These are phyloP conservation scores for Neoarius graeffei DNA, from an alignment of 2,113 vertebrate species.

Conservation along the genomic window DNA sequence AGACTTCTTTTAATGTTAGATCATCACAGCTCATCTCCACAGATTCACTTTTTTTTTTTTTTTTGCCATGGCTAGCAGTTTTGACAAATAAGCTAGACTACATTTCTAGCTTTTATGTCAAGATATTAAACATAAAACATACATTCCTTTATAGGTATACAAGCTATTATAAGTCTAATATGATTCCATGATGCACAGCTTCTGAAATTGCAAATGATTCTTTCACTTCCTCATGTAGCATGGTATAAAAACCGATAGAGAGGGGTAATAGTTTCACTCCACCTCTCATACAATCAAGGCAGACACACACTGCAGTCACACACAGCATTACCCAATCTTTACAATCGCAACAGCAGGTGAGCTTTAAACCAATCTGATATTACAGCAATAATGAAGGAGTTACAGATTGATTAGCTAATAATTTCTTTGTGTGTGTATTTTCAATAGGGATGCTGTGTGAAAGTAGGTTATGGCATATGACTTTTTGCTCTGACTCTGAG, in stretches of 20 bases:
- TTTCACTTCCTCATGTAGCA: slow-evolving; percentile 47
- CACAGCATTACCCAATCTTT: neutral
- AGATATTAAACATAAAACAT: neutral
- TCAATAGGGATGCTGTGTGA: slow-evolving; percentile 87
- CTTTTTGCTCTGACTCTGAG: slow-evolving; percentile 66
- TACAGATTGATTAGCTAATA: neutral
- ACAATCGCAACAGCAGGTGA: slow-evolving; percentile 12
- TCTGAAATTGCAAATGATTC: neutral
- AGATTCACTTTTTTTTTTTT: neutral
- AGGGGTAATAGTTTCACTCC: slow-evolving; percentile 7
- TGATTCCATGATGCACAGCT: neutral
- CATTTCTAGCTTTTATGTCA: neutral
- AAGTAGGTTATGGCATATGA: slow-evolving; percentile 81
- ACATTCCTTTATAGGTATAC: neutral
- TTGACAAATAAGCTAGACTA: neutral
- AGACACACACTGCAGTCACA: neutral
- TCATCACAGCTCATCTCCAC: neutral
- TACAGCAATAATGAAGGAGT: neutral
- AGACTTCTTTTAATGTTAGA: neutral
- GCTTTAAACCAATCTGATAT: neutral
- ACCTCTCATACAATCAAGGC: slow-evolving; percentile 3
- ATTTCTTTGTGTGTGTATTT: neutral
- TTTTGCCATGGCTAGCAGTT: neutral
- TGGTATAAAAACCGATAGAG: slow-evolving; percentile 8
- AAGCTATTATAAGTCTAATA: neutral